Conservation (phyloP, 2,888 invertebrate genomes). For the Asteroscopus sphinx region DNA sequence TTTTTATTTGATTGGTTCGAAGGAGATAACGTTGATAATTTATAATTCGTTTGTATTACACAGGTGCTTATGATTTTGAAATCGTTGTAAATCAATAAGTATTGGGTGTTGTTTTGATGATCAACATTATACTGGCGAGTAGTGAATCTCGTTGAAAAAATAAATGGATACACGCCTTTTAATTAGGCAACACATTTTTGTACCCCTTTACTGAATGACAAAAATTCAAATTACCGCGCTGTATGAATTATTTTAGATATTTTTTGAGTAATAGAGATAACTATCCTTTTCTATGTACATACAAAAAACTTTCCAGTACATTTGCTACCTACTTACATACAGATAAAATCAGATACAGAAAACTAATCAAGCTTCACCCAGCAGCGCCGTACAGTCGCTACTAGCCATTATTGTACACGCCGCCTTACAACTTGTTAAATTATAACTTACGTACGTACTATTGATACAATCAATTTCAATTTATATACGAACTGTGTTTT, state of each 20-base stretch:
- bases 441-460: conserved; percentile 45
- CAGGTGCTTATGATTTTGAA: conserved; percentile 16
- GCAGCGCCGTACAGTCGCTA: conserved; percentile 27
- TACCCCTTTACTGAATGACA: background rate
- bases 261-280: background rate
- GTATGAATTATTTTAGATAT: too few species aligned
- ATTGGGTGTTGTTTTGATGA: conserved; percentile 26
- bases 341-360: conserved; percentile 34
- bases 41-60: conserved; percentile 28
- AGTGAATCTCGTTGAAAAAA: conserved; percentile 13
- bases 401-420: conserved; percentile 32
- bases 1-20: conserved; percentile 46
- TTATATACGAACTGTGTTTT: conserved; percentile 63
- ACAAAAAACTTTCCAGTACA: conserved; percentile 17
- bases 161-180: conserved; percentile 10
- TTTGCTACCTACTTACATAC: conserved; percentile 1
- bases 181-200: background rate
- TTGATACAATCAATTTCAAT: conserved; percentile 65
- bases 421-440: conserved; percentile 53
- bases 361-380: conserved; percentile 43
- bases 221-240: too few species aligned
- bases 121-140: conserved; percentile 1
- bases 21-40: conserved; percentile 39
- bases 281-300: conserved; percentile 3
- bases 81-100: conserved; percentile 25